Evolutionary conservation across 2,113 vertebrate genomes (phyloP).

Genomic region (Megaceryle maxima): DNA sequence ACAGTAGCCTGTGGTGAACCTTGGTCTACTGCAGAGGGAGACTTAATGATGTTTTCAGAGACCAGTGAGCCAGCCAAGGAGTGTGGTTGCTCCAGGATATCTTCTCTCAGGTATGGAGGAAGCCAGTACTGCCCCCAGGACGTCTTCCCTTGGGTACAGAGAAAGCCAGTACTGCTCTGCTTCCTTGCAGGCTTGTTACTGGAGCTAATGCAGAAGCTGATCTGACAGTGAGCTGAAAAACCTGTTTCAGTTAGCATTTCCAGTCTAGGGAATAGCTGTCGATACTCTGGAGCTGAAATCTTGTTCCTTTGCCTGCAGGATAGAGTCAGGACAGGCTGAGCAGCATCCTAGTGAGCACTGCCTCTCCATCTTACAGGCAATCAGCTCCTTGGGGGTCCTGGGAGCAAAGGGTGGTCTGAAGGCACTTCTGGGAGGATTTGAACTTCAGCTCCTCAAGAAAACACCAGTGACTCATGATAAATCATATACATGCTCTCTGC

Average conservation of each 20-base stretch:
- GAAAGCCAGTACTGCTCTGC: not conserved
- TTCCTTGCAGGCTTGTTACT: not conserved
- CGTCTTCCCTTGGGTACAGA: not conserved
- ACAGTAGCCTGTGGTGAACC: not conserved
- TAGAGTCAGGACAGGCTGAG: not conserved
- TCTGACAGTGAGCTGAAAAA: not conserved
- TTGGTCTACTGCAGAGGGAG: not conserved
- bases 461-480: not conserved
- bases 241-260: not conserved
- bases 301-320: not conserved
- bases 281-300: not conserved
- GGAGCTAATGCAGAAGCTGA: not conserved
- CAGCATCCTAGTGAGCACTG: not conserved
- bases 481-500: fast-evolving
- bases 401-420: not conserved
- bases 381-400: not conserved
- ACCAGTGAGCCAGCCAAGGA: not conserved
- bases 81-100: not conserved
- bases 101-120: not conserved
- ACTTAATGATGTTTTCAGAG: not conserved
- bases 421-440: not conserved
- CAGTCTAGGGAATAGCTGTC: not conserved
- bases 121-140: not conserved
- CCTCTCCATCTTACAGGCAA: fast-evolving
- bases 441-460: not conserved